Evolutionary conservation across 2,888 invertebrate species (phyloP), one percentile per base, ranked within the genome.

Genomic region (Nomada goodeniana): DNA sequence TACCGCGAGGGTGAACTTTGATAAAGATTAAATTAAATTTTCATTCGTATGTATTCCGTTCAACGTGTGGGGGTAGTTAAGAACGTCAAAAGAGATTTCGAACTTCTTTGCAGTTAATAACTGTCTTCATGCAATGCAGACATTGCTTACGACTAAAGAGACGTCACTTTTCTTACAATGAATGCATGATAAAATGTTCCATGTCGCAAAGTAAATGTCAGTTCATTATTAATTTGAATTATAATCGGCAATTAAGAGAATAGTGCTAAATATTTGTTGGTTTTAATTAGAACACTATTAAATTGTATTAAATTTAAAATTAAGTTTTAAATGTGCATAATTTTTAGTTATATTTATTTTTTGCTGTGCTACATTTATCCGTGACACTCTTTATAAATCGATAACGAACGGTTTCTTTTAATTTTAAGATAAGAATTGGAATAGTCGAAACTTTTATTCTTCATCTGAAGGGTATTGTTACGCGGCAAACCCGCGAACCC

Each of bases 21-120:
- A 23, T 61, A 72, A 59, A 65, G 64, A 73, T 73, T 73, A 76
- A 76, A 76, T 76, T 76, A 42, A 36, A 50, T 78, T 61, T 78
- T 61, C 67, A 65, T 60, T 36, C 47, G 53, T 29, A 52, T 20
- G n/a, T 44, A 13, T 65, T 61, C 53, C 53, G n/a, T 55, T 75
- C 53, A 67, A 67, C 60, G 50, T 53, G 67, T 20, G 26, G 26
- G n/a, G 60, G 26, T 61, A 23, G 76, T 75, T 36, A 67, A 47
- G 52, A 50, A 15, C 60, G 23, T 44, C 59, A n/a, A 60, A 13
- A 20, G 50, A 23, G 44, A 70, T 61, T 70, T 44, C 44, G 52
- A 63, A 70, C 52, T 76, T 70, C 7, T 44, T 42, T 61, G 44
- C 60, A 59, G 69, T 69, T 70, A 80, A 68, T 77, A 72, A 77